Evolutionary conservation across 2,888 invertebrate genomes (phyloP).

Genomic region (Hirudinaria manillensis): DNA sequence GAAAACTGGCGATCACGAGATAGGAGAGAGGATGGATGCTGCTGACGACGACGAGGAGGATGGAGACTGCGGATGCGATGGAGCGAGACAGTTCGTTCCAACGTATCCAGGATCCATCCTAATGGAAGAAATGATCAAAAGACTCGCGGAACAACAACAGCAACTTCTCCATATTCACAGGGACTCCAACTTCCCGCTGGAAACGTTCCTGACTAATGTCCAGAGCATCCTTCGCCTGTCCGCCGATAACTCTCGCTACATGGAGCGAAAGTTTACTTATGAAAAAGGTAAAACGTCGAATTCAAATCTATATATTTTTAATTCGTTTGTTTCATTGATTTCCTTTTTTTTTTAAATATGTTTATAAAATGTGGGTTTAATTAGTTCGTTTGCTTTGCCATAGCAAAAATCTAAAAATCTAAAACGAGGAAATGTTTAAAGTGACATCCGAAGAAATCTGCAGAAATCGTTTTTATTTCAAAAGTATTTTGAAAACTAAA

Average conservation of each 20-base stretch:
- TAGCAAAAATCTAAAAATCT: too few species aligned
- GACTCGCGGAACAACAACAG: constrained; percentile 4
- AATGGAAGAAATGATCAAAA: constrained; percentile 11
- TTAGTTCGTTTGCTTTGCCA: too few species aligned
- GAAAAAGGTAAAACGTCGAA: constrained; percentile 14
- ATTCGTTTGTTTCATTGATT: not conserved
- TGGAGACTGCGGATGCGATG: not conserved
- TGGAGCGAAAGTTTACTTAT: not conserved
- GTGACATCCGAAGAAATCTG: too few species aligned
- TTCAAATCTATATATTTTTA: too few species aligned
- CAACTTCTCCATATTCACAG: not conserved
- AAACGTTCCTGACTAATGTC: constrained; percentile 11
- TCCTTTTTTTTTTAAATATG: not conserved
- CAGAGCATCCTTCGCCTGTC: constrained; percentile 7
- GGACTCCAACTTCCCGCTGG: constrained; percentile 4
- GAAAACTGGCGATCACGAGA: not conserved
- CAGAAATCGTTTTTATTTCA: too few species aligned
- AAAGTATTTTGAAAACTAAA: too few species aligned
- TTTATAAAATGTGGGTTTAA: too few species aligned
- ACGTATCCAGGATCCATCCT: not conserved
- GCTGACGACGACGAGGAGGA: constrained; percentile 12
- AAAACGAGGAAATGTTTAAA: too few species aligned
- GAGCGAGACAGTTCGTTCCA: not conserved
- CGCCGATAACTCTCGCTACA: not conserved
- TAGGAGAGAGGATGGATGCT: not conserved